Conservation (phyloP, 1,140 invertebrate genomes). For the Venturia canescens region DNA sequence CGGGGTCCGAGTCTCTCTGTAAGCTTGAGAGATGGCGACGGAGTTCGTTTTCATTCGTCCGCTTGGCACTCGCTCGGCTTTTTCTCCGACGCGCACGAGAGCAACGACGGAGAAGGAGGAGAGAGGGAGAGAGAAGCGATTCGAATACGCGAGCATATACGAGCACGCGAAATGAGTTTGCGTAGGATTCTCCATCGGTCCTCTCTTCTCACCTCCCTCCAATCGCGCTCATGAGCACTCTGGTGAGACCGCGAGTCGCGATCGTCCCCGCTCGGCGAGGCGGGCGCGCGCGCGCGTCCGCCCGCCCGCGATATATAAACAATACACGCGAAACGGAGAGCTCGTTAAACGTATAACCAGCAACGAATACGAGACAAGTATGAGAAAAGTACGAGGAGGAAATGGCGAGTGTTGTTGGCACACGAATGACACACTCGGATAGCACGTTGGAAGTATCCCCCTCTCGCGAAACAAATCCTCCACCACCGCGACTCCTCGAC, state of each 20-base stretch:
- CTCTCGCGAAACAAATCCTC: slow-evolving; percentile 8
- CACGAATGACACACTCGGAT: neutral
- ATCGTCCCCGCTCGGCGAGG: slow-evolving; percentile 12
- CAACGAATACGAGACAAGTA: neutral
- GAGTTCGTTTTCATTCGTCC: slow-evolving; percentile 51
- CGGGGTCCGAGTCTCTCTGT: neutral
- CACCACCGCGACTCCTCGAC: slow-evolving; percentile 8
- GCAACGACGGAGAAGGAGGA: neutral
- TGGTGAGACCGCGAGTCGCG: slow-evolving; percentile 28
- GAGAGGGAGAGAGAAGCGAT: neutral
- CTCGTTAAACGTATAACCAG: too few species aligned
- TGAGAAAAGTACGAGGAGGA: slow-evolving; percentile 13
- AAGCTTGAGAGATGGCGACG: slow-evolving; percentile 57
- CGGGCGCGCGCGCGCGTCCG: too few species aligned
- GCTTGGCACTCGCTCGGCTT: slow-evolving; percentile 1
- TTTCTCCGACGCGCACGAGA: neutral
- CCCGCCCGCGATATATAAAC: neutral
- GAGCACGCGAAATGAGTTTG: slow-evolving; percentile 51
- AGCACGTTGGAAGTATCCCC: slow-evolving; percentile 16
- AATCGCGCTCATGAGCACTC: neutral
- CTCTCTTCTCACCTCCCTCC: slow-evolving; percentile 8
- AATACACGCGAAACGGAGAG: neutral
- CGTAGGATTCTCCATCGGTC: slow-evolving; percentile 44
- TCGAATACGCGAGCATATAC: neutral
- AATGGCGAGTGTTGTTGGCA: slow-evolving; percentile 9